Conservation (phyloP, 2,888 invertebrate species). For the Cantharis rustica region DNA sequence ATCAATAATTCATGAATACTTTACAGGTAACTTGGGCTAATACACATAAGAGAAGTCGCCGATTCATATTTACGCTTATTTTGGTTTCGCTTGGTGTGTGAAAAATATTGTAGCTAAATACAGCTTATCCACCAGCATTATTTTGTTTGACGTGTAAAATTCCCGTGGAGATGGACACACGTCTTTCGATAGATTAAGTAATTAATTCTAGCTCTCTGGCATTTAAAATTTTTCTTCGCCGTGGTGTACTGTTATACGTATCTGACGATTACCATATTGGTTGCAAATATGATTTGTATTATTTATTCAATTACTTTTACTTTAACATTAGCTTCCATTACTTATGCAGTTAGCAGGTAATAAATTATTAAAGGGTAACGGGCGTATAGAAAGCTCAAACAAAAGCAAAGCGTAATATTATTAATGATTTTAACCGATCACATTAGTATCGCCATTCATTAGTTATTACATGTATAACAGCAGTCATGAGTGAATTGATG, state of each 20-base stretch:
- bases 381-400: conserved; percentile 10
- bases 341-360: conserved; percentile 2
- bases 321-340: not conserved
- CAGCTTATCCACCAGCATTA: conserved; percentile 15
- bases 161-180: conserved; percentile 44
- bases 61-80: not conserved
- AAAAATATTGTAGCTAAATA: conserved; percentile 14
- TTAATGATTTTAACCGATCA: conserved; percentile 34
- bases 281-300: not conserved
- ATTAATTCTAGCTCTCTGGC: conserved; percentile 44
- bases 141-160: conserved; percentile 27
- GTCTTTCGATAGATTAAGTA: conserved; percentile 54
- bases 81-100: conserved; percentile 2
- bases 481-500: not conserved
- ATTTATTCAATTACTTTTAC: conserved; percentile 2
- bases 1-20: conserved; percentile 48
- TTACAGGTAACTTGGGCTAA: conserved; percentile 31
- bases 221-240: not conserved
- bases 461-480: conserved; percentile 11
- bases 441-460: conserved; percentile 38
- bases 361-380: conserved; percentile 8
- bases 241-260: not conserved
- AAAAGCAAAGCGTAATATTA: conserved; percentile 26
- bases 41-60: conserved; percentile 15
- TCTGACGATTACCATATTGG: not conserved